Base-by-base conservation (phyloP, 2,797 vertebrate genomes). In the Pseudochromis fuscus region DNA sequence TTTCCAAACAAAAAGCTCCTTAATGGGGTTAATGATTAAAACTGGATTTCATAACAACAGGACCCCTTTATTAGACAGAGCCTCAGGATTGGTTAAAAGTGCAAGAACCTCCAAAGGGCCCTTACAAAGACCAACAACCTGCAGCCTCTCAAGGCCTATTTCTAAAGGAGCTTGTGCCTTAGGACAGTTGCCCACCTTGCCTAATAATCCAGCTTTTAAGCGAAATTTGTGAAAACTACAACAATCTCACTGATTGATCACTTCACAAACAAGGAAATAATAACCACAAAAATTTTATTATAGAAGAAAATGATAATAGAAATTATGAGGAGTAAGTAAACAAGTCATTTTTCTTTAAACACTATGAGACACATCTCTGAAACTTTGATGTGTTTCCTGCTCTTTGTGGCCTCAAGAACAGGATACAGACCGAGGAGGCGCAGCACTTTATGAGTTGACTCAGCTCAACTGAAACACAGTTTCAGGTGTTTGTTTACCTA, bases 371-470 rank as follows among this genome's bases (percentile, higher is more conserved):
- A 11, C 1, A n/a, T n/a, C n/a, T 51, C 16, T 6, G 31, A 48
- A 12, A 15, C 28, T 45, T 61, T 16, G 42, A 21, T 42, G 59
- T 25, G 51, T 83, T 79, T 61, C 40, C 65, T 77, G 62, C 67
- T 21, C 46, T 56, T n/a, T 70, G 61, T 28, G n/a, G 21, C 48
- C 19, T 83, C 58, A 72, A 77, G 80, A 86, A 83, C 86, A 86
- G 82, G 81, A 86, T 83, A 75, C 27, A 30, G 57, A 66, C 45
- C 1, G 33, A 23, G n/a, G 61, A 28, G 38, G 50, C 46, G 46
- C 23, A 4, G 46, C n/a, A 13, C 15, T 33, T 57, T 27, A 10
- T 42, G 57, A n/a, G 11, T 67, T 75, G 75, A 81, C 76, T 84
- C 60, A 72, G 30, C 25, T 58, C 2, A 37, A 48, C 42, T 24